Conservation (phyloP, 2,113 vertebrate species). For the Cnemophilus loriae region DNA sequence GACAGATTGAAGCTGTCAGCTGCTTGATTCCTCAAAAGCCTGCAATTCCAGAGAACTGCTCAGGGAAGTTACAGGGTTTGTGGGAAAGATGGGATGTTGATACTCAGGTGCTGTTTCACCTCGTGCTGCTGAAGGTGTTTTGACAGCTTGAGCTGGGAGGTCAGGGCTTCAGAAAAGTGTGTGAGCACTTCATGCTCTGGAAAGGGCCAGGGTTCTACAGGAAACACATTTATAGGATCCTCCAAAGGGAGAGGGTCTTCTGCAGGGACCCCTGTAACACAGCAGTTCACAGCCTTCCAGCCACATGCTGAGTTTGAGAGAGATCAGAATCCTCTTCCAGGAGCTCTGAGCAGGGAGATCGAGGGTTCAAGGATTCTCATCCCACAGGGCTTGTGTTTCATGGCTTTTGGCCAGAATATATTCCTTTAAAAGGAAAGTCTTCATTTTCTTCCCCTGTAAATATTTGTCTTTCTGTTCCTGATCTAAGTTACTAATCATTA, state of each 20-base stretch:
- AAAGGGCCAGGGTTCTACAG: not conserved
- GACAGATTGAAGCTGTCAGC: not conserved
- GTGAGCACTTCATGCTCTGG: not conserved
- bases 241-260: not conserved
- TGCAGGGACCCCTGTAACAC: not conserved
- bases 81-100: not conserved
- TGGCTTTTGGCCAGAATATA: not conserved
- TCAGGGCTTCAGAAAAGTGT: not conserved
- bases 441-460: not conserved
- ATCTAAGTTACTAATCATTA: not conserved
- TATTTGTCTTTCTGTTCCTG: not conserved
- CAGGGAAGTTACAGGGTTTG: not conserved
- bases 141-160: not conserved
- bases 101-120: not conserved
- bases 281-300: not conserved
- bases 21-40: not conserved
- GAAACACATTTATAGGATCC: not conserved
- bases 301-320: not conserved
- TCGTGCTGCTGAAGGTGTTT: not conserved
- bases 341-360: not conserved
- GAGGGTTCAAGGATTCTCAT: not conserved
- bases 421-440: not conserved
- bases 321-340: not conserved
- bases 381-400: not conserved
- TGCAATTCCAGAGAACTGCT: not conserved